A percentile compares a stretch with the other conserved stretches of the same genome.
These are phyloP conservation scores for Dendronephthya gigantea DNA, from an alignment of 64 coral and sea anemone genomes.

Conservation along the genomic window DNA sequence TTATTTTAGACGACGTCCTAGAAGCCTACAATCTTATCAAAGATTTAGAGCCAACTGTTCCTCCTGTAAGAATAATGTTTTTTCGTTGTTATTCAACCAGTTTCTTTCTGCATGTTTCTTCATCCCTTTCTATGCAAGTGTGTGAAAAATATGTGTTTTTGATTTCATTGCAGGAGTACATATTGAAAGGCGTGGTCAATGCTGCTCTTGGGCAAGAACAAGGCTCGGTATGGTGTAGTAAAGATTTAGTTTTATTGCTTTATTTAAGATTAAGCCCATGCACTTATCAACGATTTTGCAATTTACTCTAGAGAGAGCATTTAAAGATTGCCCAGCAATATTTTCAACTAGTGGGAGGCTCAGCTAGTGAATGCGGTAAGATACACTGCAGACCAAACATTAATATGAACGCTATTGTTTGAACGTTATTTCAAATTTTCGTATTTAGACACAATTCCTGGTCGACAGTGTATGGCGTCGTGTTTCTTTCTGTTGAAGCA, in stretches of 20 bases:
- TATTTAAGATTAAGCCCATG: too few relatives aligned
- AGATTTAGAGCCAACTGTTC: conserved; percentile 91
- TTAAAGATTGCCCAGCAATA: conserved; percentile 98
- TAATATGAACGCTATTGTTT: too few relatives aligned
- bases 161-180: conserved; percentile 71
- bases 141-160: too few relatives aligned
- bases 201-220: conserved; percentile 93
- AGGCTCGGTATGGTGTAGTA: conserved; percentile 55
- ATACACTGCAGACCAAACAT: too few relatives aligned
- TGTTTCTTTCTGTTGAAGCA: conserved; percentile 98
- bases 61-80: conserved; percentile 57
- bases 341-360: conserved; percentile 94
- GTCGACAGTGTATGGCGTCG: conserved; percentile 94
- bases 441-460: conserved; percentile 83
- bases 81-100: too few relatives aligned
- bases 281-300: neutral
- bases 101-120: too few relatives aligned
- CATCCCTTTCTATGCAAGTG: too few relatives aligned
- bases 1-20: conserved; percentile 72
- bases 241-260: too few relatives aligned
- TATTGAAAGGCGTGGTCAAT: conserved; percentile 95
- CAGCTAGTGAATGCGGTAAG: conserved; percentile 97
- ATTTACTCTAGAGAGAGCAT: conserved; percentile 67
- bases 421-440: too few relatives aligned
- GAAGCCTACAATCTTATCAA: conserved; percentile 97